Evolutionary conservation across 2,797 vertebrate genomes (phyloP).

Genomic region (Tragopan temminckii): DNA sequence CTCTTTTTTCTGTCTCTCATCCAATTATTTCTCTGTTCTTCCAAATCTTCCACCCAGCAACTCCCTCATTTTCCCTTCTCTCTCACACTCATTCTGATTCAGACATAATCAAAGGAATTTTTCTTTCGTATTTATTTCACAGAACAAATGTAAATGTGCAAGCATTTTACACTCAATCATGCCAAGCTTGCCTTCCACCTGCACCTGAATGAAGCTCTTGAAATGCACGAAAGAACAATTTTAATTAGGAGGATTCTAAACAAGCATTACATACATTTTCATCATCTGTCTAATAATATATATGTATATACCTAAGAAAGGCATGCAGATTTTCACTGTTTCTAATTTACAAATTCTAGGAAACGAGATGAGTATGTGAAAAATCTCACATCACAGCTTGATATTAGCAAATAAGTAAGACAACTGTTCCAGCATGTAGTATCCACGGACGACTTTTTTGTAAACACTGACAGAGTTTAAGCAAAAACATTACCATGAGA

Average conservation of each 20-base stretch:
- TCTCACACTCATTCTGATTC: neutral
- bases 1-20: neutral
- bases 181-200: neutral
- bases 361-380: neutral
- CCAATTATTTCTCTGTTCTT: neutral
- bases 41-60: neutral
- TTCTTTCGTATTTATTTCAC: slow-evolving; percentile 18
- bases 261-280: neutral
- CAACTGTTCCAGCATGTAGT: neutral
- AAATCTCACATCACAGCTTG: neutral
- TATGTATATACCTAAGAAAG: neutral
- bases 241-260: neutral
- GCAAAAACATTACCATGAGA: slow-evolving; percentile 53
- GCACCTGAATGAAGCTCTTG: neutral
- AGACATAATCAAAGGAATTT: neutral
- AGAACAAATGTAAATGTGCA: slow-evolving; percentile 1
- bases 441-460: neutral
- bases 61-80: neutral
- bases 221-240: slow-evolving; percentile 25
- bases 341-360: neutral
- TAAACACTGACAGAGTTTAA: slow-evolving; percentile 15
- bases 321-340: neutral
- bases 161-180: slow-evolving; percentile 29
- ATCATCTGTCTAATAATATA: neutral
- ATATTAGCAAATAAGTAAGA: slow-evolving; percentile 20